Percentiles rank a stretch among this genome's conserved stretches.
Conservation (phyloP, 2,888 invertebrate species). For the Tetramorium bicarinatum region DNA sequence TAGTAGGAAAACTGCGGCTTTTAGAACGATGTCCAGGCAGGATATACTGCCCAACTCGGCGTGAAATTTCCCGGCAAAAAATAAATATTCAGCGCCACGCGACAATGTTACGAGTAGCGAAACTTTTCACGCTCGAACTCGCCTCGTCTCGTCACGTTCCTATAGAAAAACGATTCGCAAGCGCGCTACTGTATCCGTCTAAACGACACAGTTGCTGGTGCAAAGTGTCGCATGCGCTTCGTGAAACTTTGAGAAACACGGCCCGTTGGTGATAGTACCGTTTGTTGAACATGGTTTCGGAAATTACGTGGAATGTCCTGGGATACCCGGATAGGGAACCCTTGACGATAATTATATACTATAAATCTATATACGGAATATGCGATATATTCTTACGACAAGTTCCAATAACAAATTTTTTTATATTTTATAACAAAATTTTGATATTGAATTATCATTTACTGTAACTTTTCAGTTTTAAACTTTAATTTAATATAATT, state of each 20-base stretch:
- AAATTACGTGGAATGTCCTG: constrained; percentile 49
- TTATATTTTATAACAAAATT: neutral
- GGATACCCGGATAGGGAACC: constrained; percentile 8
- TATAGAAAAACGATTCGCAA: constrained; percentile 54
- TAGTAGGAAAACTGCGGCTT: constrained; percentile 19
- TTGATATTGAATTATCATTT: neutral
- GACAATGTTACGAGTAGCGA: constrained; percentile 48
- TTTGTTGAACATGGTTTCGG: constrained; percentile 50
- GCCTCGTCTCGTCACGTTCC: constrained; percentile 48
- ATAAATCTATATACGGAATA: neutral
- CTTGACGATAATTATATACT: constrained; percentile 31
- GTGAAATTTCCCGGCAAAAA: constrained; percentile 42
- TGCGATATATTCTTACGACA: neutral
- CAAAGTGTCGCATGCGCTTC: constrained; percentile 44
- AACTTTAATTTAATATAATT: neutral
- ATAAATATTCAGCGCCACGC: constrained; percentile 50
- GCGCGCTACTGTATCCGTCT: constrained; percentile 22
- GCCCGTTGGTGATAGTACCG: constrained; percentile 25
- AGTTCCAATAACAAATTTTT: neutral
- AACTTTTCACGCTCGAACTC: constrained; percentile 48
- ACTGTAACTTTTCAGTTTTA: neutral
- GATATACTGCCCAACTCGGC: constrained; percentile 44
- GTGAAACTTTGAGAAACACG: constrained; percentile 53
- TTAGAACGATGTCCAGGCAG: constrained; percentile 8
- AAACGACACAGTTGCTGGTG: constrained; percentile 28